Conservation (phyloP, 2,113 vertebrate species). For the Malurus cyaneus region DNA sequence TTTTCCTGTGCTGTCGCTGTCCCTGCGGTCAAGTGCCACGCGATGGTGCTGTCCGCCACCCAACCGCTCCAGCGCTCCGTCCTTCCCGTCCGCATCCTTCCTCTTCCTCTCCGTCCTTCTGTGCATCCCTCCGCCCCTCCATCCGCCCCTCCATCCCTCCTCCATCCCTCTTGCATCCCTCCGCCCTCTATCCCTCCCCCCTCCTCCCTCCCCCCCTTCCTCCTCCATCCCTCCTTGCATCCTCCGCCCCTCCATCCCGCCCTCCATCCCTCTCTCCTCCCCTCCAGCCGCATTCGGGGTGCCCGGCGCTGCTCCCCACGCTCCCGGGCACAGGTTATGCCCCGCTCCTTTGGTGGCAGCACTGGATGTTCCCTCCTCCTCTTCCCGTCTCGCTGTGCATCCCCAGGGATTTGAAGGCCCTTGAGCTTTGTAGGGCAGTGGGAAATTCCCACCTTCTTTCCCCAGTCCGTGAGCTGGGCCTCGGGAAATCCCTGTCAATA, state of each 20-base stretch:
- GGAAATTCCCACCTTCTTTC: neutral
- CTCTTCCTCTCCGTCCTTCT: neutral
- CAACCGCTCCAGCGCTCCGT: neutral
- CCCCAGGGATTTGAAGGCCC: neutral
- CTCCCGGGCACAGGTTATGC: neutral
- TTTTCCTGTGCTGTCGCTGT: neutral
- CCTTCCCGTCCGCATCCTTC: neutral
- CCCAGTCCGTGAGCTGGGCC: neutral
- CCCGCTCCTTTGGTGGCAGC: neutral
- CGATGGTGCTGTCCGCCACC: constrained; percentile 55
- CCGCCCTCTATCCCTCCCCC: neutral
- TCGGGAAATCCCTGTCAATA: neutral
- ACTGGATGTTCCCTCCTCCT: neutral
- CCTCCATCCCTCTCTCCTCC: neutral
- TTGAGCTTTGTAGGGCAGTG: neutral
- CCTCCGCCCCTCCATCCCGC: neutral
- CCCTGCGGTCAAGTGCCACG: neutral
- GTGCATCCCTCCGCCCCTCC: neutral
- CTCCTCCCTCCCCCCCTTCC: neutral
- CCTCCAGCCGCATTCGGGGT: neutral
- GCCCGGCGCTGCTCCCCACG: neutral
- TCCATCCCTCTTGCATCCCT: neutral
- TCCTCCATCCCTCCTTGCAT: neutral
- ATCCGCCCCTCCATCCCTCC: neutral
- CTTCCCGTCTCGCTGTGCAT: accelerated